Evolutionary conservation across 1,140 invertebrate genomes (phyloP), one percentile per base, ranked within the genome.

Genomic region (Drosophila nikananu): DNA sequence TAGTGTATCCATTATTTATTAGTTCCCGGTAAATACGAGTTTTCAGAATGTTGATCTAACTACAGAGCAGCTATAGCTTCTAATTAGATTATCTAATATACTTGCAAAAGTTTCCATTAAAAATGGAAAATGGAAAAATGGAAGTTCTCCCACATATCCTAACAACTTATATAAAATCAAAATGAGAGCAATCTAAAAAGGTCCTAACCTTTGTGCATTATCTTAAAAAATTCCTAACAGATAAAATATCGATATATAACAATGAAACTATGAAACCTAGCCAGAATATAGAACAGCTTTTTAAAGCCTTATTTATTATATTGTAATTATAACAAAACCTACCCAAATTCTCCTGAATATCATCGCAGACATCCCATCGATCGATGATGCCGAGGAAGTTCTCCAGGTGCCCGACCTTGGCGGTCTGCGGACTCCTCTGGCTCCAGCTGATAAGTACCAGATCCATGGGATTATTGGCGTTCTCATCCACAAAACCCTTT

Each of bases 281-380:
- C 9, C n/a, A 42, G 8, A 19, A 12, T 19, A 32, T 32, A 52
- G 17, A 51, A 27, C 5, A 12, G 2, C 25, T 32, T 32, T 19
- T 12, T 1, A 21, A 32, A 1, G 5, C 25, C 6, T 0, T 8
- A 52, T 7, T 12, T 19, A n/a, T 54, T 32, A 52, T 13, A 30
- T 35, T 12, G 10, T 5, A 12, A 1, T 35, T 13, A 37, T 13
- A 0, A 3, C 15, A 23, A n/a, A 66, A 93, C 93, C 83, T 91
- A 96, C 95, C 94, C 73, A 96, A 92, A 27, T 95, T 90, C 41
- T 93, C 77, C 62, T 91, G 78, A 19, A 94, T 93, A 84, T 96
- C 96, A 70, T 95, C 94, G 17, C 95, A 78, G 44, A 96, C 94
- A 92, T 96, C 96, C 94, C 94, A 96, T 72, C 96, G 94, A 77